A percentile compares a stretch with the other conserved stretches of the same genome.
Evolutionary conservation across 2,888 invertebrate species (phyloP).

Genomic region (Dryobotodes eremita): DNA sequence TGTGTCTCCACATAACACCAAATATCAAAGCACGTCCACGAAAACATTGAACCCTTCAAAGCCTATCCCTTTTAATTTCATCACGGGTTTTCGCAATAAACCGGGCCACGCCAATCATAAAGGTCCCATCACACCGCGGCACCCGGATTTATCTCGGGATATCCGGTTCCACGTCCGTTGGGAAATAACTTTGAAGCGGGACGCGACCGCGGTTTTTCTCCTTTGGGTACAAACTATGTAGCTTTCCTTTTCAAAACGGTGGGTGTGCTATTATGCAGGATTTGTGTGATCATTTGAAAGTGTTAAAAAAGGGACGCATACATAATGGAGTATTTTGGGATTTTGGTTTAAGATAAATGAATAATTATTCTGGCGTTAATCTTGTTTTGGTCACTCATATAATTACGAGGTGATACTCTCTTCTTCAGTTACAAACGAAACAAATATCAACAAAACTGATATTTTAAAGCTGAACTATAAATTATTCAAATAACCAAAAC

Average conservation of each 20-base stretch:
- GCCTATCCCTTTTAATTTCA: slow-evolving; percentile 38
- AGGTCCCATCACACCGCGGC: slow-evolving; percentile 46
- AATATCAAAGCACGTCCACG: background rate
- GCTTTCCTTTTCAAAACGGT: slow-evolving; percentile 40
- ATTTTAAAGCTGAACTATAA: background rate
- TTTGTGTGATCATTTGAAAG: slow-evolving; percentile 25
- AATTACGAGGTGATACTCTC: background rate
- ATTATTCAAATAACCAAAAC: background rate
- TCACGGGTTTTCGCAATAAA: slow-evolving; percentile 26
- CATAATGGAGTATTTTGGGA: background rate
- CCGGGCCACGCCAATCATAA: slow-evolving; percentile 49
- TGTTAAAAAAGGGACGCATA: slow-evolving; percentile 32
- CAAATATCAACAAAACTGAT: background rate
- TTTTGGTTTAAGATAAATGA: background rate
- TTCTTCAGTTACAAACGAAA: background rate
- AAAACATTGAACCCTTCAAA: slow-evolving; percentile 19
- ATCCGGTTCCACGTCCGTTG: slow-evolving; percentile 54
- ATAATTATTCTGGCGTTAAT: background rate
- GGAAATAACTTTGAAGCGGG: slow-evolving; percentile 61
- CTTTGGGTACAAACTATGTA: slow-evolving; percentile 35
- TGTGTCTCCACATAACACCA: background rate
- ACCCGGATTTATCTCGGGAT: slow-evolving; percentile 53
- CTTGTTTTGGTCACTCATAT: background rate
- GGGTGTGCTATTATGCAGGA: slow-evolving; percentile 33
- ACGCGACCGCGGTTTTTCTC: slow-evolving; percentile 28